Evolutionary conservation across 2,113 vertebrate genomes (phyloP).

Genomic region (Podilymbus podiceps): DNA sequence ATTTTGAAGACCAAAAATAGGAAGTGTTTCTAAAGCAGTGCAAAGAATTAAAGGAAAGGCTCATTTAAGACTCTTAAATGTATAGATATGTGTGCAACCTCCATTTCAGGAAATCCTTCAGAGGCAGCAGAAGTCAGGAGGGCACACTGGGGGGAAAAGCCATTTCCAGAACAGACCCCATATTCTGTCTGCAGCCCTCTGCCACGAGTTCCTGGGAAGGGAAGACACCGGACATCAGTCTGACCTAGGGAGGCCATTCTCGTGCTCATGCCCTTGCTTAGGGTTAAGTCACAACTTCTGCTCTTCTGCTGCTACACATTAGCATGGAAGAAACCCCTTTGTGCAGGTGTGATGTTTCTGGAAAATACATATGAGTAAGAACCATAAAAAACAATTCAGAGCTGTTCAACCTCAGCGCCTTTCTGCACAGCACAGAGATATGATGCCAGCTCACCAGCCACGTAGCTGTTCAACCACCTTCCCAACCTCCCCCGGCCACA

Average conservation of each 20-base stretch:
- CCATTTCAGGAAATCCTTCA: neutral
- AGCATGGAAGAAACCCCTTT: neutral
- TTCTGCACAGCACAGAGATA: neutral
- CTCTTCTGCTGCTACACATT: neutral
- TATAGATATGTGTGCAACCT: neutral
- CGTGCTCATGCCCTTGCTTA: neutral
- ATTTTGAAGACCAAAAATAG: neutral
- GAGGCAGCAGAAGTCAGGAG: neutral
- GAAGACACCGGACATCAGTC: neutral
- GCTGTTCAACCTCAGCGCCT: neutral
- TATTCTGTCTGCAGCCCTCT: neutral
- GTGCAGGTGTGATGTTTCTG: neutral
- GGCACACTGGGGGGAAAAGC: fast-evolving
- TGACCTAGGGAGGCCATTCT: neutral
- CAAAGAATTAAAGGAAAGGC: neutral
- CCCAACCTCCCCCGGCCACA: neutral
- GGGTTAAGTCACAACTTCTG: neutral
- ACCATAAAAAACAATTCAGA: neutral
- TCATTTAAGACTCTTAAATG: neutral
- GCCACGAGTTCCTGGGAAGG: neutral
- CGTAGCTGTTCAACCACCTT: neutral
- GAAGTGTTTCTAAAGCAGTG: neutral
- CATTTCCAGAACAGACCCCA: neutral
- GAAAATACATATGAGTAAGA: fast-evolving
- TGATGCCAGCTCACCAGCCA: neutral